A percentile compares a stretch with the other conserved stretches of the same genome.
Evolutionary conservation across 2,888 invertebrate species (phyloP).

Genomic region (Sipunculus nudus): DNA sequence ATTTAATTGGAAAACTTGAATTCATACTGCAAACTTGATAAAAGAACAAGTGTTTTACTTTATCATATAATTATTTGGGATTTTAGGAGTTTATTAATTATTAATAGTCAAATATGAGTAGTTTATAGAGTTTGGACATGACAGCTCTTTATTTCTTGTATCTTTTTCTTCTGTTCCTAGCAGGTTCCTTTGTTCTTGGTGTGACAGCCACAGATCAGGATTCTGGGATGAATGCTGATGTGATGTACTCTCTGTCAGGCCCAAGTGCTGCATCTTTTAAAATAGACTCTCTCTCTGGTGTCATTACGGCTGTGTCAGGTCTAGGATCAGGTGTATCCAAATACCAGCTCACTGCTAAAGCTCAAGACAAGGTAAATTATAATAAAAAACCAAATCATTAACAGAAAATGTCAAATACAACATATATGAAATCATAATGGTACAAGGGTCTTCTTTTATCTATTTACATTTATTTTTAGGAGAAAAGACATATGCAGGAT

Average conservation of each 20-base stretch:
- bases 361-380: too few relatives aligned
- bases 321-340: too few relatives aligned
- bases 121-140: not conserved
- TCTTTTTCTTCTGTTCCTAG: slow-evolving; percentile 18
- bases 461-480: too few relatives aligned
- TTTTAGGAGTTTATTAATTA: not conserved
- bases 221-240: slow-evolving; percentile 81
- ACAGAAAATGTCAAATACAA: too few relatives aligned
- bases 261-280: slow-evolving; percentile 48
- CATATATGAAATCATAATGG: too few relatives aligned
- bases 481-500: too few relatives aligned
- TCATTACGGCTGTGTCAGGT: slow-evolving; percentile 28
- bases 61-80: not conserved
- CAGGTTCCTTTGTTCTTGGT: slow-evolving; percentile 85
- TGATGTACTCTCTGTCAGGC: slow-evolving; percentile 73
- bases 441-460: too few relatives aligned
- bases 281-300: slow-evolving; percentile 69
- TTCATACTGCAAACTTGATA: too few relatives aligned
- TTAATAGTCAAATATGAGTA: not conserved
- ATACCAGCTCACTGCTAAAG: too few relatives aligned
- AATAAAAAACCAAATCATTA: too few relatives aligned
- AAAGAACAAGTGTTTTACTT: not conserved
- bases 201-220: slow-evolving; percentile 87
- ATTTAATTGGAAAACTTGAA: too few relatives aligned
- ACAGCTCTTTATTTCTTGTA: too few relatives aligned